Evolutionary conservation across 1,140 invertebrate genomes (phyloP), one percentile per base, ranked within the genome.

Genomic region (Drosophila orosa): DNA sequence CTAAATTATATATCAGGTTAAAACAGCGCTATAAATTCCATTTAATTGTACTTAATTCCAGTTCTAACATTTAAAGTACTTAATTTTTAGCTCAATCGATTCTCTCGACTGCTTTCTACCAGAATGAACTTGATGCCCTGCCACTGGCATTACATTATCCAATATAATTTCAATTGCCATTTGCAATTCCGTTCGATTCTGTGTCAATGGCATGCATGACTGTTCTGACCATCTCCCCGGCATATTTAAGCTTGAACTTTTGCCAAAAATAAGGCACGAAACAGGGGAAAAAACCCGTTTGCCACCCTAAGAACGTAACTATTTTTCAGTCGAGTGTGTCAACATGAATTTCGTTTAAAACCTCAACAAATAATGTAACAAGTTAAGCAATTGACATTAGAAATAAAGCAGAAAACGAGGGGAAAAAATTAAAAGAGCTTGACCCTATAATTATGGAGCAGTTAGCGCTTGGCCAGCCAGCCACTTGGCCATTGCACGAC

Each of bases 401-500:
- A 73, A 52, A 50, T 44, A 35, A 37, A 44, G 47, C 12, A 19
- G 1, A 63, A 69, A 39, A 4, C 39, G 45, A 56, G 67, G 50
- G 25, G 10, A 67, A 59, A 52, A 74, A 75, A 44, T 33, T 45
- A 47, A 44, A 39, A 44, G n/a, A 45, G 52, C 37, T 68, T 42
- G 69, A 19, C 68, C 56, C 31, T 27, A 63, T 77, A 84, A 77
- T 85, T 86, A 77, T 81, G 76, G 55, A 80, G 61, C 61, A 63
- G 65, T 84, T 84, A 72, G 76, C 59, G 65, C 77, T 80, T 83
- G 65, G 63, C 44, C 82, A 77, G 67, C 42, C 60, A 82, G 45
- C 61, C 35, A 59, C 48, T 84, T 73, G 48, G 22, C 33, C 63
- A 45, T 25, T 42, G 22, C 22, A 61, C 5, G 25, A 57, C 40